Conservation (phyloP, 2,888 invertebrate genomes). For the Stenodera caucasica region DNA sequence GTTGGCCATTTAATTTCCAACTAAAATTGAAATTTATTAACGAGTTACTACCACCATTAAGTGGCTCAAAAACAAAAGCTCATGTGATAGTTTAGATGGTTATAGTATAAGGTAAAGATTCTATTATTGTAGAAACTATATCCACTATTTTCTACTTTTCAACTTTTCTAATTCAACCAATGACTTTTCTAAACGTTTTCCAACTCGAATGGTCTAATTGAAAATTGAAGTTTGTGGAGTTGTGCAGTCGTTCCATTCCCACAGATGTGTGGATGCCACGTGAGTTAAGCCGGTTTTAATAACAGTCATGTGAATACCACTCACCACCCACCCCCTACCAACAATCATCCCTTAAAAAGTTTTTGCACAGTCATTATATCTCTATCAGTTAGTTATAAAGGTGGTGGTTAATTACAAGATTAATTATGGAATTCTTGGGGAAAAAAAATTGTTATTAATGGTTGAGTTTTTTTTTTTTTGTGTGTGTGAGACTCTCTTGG, state of each 20-base stretch:
- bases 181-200: slow-evolving; percentile 38
- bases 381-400: slow-evolving; percentile 21
- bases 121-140: too few species aligned
- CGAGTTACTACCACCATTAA: too few species aligned
- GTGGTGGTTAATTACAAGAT: too few species aligned
- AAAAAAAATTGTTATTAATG: too few species aligned
- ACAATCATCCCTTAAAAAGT: slow-evolving; percentile 14
- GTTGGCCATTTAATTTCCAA: slow-evolving; percentile 52
- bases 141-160: too few species aligned
- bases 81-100: too few species aligned
- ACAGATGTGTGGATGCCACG: slow-evolving; percentile 20
- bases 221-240: slow-evolving; percentile 38
- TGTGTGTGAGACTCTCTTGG: neutral
- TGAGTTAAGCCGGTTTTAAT: slow-evolving; percentile 47
- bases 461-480: neutral
- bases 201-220: slow-evolving; percentile 44
- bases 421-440: too few species aligned
- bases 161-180: slow-evolving; percentile 22
- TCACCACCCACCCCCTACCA: neutral
- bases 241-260: slow-evolving; percentile 12
- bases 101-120: too few species aligned
- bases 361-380: slow-evolving; percentile 38
- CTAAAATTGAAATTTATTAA: slow-evolving; percentile 54
- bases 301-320: slow-evolving; percentile 26
- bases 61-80: too few species aligned